A percentile compares a stretch with the other conserved stretches of the same genome.
Conservation (phyloP, 1,140 invertebrate species). For the Proales similis region DNA sequence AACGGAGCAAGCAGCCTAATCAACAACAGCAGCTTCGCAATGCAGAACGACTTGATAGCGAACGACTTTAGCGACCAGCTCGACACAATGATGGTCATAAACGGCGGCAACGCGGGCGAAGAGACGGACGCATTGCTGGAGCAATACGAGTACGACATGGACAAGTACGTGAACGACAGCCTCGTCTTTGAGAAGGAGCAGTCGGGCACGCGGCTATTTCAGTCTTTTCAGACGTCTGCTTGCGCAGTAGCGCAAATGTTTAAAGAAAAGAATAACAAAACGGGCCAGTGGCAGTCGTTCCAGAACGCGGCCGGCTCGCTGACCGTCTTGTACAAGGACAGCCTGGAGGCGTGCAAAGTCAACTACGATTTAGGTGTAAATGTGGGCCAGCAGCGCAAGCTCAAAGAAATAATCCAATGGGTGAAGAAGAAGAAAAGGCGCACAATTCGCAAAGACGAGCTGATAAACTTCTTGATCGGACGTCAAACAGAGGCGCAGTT, state of each 20-base stretch:
- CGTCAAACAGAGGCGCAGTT: no score
- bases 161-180: constrained; percentile 17
- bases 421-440: constrained; percentile 28
- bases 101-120: no score
- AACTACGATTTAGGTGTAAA: constrained; percentile 11
- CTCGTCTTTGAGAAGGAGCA: constrained; percentile 21
- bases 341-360: constrained; percentile 33
- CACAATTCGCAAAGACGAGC: constrained; percentile 35
- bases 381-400: constrained; percentile 31
- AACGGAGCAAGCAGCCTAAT: no score
- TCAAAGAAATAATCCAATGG: constrained; percentile 32
- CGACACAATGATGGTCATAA: no score
- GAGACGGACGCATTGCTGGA: constrained; percentile 1
- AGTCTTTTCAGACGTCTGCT: constrained; percentile 35
- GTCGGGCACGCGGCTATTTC: constrained; percentile 27
- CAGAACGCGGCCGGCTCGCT: constrained; percentile 31
- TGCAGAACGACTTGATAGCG: no score
- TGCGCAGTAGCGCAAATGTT: constrained; percentile 34
- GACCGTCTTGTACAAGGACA: constrained; percentile 30
- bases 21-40: no score
- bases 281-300: constrained; percentile 33
- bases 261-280: constrained; percentile 15
- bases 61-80: no score
- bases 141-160: constrained; percentile 29
- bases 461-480: constrained; percentile 20